Percentiles rank a stretch among this genome's conserved stretches.
phyloP scores from a whole-genome alignment of 2,113 vertebrate species.

The Tachysurus fulvidraco region DNA sequence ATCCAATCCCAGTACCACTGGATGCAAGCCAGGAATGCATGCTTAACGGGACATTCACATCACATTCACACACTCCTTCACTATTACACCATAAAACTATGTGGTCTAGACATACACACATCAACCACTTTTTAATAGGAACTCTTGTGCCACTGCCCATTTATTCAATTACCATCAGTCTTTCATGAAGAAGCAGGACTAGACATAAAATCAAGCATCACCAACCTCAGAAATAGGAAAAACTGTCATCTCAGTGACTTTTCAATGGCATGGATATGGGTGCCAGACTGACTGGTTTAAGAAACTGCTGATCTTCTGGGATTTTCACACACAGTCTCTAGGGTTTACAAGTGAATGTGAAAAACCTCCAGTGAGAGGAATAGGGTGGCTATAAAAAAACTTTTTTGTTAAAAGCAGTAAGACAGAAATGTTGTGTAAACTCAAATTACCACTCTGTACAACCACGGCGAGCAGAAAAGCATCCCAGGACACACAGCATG shows the following conservation, averaged over 20 bases:
- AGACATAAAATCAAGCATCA: neutral
- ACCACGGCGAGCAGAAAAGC: neutral
- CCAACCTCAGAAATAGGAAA: neutral
- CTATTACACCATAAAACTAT: neutral
- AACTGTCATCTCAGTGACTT: neutral
- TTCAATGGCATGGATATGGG: neutral
- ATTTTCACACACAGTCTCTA: neutral
- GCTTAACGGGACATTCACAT: neutral
- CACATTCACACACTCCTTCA: neutral
- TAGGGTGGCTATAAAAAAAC: neutral
- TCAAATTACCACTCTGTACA: neutral
- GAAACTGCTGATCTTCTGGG: neutral
- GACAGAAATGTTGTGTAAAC: neutral
- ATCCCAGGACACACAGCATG: neutral
- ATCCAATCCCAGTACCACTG: neutral
- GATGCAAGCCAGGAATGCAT: neutral
- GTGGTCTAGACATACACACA: neutral
- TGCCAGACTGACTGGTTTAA: neutral
- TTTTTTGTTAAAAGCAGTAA: neutral
- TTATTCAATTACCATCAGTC: neutral
- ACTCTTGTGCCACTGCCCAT: neutral
- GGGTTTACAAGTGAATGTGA: neutral
- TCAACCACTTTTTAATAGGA: neutral
- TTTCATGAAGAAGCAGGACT: neutral
- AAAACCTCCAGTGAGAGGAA: neutral